Conservation (phyloP, 2,888 invertebrate species). For the Hecatera dysodea region DNA sequence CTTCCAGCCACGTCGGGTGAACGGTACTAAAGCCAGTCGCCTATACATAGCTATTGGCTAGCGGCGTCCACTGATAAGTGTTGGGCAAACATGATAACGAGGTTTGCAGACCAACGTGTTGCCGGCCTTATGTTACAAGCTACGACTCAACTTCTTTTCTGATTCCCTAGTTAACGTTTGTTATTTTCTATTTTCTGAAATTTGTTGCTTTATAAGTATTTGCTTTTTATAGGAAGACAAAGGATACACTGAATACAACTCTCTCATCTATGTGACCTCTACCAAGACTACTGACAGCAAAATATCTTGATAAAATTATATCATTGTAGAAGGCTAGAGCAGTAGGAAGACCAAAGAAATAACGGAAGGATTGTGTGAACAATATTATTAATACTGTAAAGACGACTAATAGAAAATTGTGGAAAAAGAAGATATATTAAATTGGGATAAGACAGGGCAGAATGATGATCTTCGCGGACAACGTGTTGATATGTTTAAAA, state of each 20-base stretch:
- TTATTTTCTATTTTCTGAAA: conserved; percentile 11
- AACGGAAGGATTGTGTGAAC: background rate
- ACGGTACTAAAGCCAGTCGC: conserved; percentile 64
- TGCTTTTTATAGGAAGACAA: background rate
- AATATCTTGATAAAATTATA: background rate
- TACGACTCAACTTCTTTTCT: conserved; percentile 38
- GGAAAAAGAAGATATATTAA: background rate
- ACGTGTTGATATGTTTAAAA: background rate
- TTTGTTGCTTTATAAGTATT: background rate
- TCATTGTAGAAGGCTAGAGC: background rate
- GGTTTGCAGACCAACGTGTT: conserved; percentile 61
- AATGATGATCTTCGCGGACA: too few species aligned
- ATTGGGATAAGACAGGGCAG: too few species aligned
- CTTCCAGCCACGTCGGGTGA: conserved; percentile 65
- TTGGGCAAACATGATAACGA: conserved; percentile 77
- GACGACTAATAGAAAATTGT: background rate
- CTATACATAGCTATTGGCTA: conserved; percentile 60
- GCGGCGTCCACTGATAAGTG: conserved; percentile 74
- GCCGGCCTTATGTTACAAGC: conserved; percentile 49
- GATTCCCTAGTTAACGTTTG: conserved; percentile 1
- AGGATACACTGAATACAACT: background rate
- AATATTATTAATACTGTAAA: background rate
- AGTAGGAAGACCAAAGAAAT: background rate
- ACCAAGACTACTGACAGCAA: background rate
- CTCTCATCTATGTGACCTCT: background rate